Percentiles rank a stretch among this genome's conserved stretches.
Evolutionary conservation across 2,888 invertebrate genomes (phyloP).

Genomic region (Cryptosula pallasiana): DNA sequence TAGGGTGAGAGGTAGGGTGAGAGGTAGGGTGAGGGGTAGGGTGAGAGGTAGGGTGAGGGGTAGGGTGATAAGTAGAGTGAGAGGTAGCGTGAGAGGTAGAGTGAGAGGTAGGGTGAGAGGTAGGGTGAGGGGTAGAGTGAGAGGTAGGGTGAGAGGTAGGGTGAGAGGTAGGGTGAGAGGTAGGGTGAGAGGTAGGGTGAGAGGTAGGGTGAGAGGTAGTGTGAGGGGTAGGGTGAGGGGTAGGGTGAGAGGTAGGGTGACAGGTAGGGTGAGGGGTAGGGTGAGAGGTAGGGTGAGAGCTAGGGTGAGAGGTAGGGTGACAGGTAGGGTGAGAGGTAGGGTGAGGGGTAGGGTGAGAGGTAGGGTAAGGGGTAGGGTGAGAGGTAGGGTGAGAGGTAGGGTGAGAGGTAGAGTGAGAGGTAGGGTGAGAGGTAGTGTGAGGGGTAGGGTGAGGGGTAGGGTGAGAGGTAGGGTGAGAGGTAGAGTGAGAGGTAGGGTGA

Average conservation of each 20-base stretch:
- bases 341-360: neutral
- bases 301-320: neutral
- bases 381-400: neutral
- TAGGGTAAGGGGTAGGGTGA: neutral
- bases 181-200: neutral
- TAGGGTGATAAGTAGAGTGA: neutral
- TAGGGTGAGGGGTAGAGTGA: no score
- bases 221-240: neutral
- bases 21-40: conserved; percentile 5
- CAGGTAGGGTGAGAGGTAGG: neutral
- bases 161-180: neutral
- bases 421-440: no score
- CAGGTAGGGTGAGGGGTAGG: neutral
- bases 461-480: neutral
- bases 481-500: neutral
- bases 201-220: neutral
- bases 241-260: neutral
- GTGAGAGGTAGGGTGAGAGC: neutral
- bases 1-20: neutral
- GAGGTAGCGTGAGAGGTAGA: neutral
- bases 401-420: no score
- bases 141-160: no score
- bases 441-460: neutral
- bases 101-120: no score
- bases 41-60: neutral